Evolutionary conservation across 2,113 vertebrate species (phyloP).

Genomic region (Pseudorectes ferrugineus): DNA sequence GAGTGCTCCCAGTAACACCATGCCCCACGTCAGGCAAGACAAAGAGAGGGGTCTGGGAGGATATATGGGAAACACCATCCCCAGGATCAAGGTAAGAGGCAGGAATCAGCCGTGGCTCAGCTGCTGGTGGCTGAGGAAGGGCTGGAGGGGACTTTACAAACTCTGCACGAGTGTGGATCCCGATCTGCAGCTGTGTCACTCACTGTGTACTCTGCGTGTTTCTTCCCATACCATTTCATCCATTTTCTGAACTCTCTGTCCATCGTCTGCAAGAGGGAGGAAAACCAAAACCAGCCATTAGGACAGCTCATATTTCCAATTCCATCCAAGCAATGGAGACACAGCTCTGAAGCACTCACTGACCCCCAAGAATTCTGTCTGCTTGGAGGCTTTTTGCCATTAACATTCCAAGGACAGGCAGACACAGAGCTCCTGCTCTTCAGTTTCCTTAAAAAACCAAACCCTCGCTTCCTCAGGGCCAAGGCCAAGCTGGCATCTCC

Average conservation of each 20-base stretch:
- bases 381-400: neutral
- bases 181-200: slow-evolving; percentile 65
- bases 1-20: neutral
- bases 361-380: neutral
- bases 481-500: neutral
- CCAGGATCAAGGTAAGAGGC: neutral
- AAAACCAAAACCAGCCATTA: neutral
- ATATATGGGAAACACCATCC: neutral
- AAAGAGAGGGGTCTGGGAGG: neutral
- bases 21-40: neutral
- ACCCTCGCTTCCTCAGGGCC: neutral
- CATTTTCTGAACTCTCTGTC: slow-evolving; percentile 98
- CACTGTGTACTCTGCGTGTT: slow-evolving; percentile 98
- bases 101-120: neutral
- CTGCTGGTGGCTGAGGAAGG: neutral
- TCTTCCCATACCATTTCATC: slow-evolving; percentile 99
- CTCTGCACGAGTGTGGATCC: neutral
- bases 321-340: neutral
- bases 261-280: slow-evolving; percentile 81
- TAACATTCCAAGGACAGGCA: neutral
- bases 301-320: neutral
- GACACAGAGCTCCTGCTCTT: neutral
- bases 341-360: neutral
- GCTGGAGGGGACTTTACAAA: neutral
- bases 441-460: neutral